phyloP scores from a whole-genome alignment of 2,888 invertebrate species.

The Alsophila aescularia region DNA sequence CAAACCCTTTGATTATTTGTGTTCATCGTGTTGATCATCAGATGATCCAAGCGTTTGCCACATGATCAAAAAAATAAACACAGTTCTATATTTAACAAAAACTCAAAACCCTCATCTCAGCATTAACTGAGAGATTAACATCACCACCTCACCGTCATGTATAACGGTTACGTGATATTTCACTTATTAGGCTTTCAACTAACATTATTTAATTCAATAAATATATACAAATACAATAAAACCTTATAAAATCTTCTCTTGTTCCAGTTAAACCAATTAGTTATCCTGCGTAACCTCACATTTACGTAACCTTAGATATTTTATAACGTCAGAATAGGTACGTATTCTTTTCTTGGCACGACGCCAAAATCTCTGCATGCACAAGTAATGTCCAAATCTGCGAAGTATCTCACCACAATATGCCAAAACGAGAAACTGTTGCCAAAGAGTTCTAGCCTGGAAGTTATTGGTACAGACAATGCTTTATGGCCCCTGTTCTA shows the following conservation, averaged over 20 bases:
- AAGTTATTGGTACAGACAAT: constrained; percentile 1
- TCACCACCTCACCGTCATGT: too few relatives aligned
- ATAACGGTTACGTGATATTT: too few relatives aligned
- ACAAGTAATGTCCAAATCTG: constrained; percentile 10
- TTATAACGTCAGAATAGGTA: constrained; percentile 12
- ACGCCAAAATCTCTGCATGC: constrained; percentile 11
- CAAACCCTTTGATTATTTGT: too few relatives aligned
- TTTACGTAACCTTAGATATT: constrained; percentile 19
- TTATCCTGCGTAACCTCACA: not conserved
- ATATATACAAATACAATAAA: too few relatives aligned
- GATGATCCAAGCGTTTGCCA: too few relatives aligned
- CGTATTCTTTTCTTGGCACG: constrained; percentile 9
- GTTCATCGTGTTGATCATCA: too few relatives aligned
- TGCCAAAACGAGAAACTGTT: constrained; percentile 14
- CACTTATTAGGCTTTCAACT: too few relatives aligned
- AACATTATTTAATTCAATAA: too few relatives aligned
- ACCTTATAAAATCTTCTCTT: not conserved
- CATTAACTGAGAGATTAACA: too few relatives aligned
- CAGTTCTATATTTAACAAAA: too few relatives aligned
- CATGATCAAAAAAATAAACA: too few relatives aligned
- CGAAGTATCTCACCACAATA: constrained; percentile 19
- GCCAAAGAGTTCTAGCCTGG: constrained; percentile 12
- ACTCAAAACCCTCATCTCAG: too few relatives aligned
- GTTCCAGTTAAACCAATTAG: not conserved
- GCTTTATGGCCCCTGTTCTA: not conserved